Base-by-base conservation (phyloP, 1,140 invertebrate genomes). In the Formica selysi region DNA sequence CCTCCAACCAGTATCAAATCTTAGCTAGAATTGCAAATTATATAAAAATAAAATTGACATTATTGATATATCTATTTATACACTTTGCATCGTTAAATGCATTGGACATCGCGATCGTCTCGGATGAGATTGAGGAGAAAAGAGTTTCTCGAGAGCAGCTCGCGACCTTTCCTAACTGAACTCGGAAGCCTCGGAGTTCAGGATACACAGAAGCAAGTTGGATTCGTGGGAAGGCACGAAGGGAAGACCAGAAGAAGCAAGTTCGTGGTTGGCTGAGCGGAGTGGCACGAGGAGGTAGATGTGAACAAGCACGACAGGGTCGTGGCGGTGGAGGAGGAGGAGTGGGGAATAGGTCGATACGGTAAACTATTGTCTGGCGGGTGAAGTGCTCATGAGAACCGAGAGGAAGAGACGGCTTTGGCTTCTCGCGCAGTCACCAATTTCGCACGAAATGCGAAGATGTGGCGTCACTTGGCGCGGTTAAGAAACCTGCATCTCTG, bases 361-460 rank as follows among this genome's bases (percentile, higher is more conserved):
- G 92, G 91, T 93, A 93, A 93, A 93, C 93, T 93, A 93, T 93
- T 93, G 92, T 93, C 92, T 93, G 92, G 89, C 89, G 91, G 89
- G 88, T 91, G 88, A 92, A 93, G 90, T 91, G 91, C 92, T 93
- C 91, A 87, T 90, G 92, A 93, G 92, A 92, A 93, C 91, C 87
- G 88, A 86, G 88, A 85, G 88, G 87, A 88, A 86, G 90, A 91
- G 92, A 93, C 86, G 90, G 79, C 84, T 87, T 91, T 87, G 81
- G 76, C 68, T 86, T 92, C 88, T 89, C 87, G 88, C 88, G 87
- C 89, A 89, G 84, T 88, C 86, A 59, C 81, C 65, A 61, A 57
- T 89, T 67, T 87, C 62, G 74, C 59, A 70, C 62, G 85, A 76
- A 74, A 80, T 70, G 79, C 85, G 41, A 80, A 79, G 88, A 85